Evolutionary conservation across 2,888 invertebrate genomes (phyloP), one percentile per base, ranked within the genome.

Genomic region (Pseudanteris insignis): DNA sequence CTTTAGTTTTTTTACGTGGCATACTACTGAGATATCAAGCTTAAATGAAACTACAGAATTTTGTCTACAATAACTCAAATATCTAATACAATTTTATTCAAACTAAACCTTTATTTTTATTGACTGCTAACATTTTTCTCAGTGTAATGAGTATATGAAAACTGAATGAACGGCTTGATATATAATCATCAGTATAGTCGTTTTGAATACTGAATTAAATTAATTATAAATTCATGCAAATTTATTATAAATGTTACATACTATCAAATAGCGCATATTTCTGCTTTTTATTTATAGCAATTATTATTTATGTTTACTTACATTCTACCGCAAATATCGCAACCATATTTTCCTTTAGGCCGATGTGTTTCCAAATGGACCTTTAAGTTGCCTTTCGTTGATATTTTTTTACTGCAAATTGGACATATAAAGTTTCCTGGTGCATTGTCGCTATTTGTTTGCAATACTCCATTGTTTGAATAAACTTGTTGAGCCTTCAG

Each of bases 301-400:
- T 38, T 76, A 36, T 48, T 64, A 66, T 18, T 18, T 18, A 47
- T 32, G 41, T 13, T 30, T 18, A 83, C 86, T 85, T 79, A 88
- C 89, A 85, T 83, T 81, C 88, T 81, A 60, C 87, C 86, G 78
- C 88, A 89, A 66, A 86, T 82, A 71, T 86, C 85, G 70, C 86
- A 86, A 37, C 81, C 84, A 70, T 88, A 88, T 73, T 85, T 83
- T 63, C 86, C 86, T 72, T 83, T 84, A 55, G 84, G 84, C 70
- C 84, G 82, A 73, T 87, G 88, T 14, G 84, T 83, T 74, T 87
- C 87, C 61, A 88, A 76, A 77, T 89, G 88, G 38, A 83, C 81
- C 72, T 88, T 84, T 33, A 88, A 79, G 72, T 87, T 86, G 63
- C 83, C 83, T 78, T 87, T 87, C 8, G 84, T 85, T 18, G 85